These are phyloP conservation scores for Monopis laevigella DNA, from an alignment of 2,888 invertebrate species.

Conservation along the genomic window DNA sequence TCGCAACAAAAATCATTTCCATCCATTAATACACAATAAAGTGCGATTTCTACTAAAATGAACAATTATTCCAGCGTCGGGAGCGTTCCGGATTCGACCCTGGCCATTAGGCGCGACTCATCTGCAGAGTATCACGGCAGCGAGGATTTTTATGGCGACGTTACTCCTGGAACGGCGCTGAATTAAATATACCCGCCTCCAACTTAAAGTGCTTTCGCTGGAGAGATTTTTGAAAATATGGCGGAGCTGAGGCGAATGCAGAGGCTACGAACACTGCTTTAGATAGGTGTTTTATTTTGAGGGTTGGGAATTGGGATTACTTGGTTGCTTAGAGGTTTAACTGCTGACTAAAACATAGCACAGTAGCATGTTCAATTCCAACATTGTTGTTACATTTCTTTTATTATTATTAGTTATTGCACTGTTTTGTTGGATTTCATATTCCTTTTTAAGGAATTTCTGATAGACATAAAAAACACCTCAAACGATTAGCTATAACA, in stretches of 20 bases:
- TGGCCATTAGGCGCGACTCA: constrained; percentile 38
- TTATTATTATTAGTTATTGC: no score
- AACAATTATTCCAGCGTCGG: constrained; percentile 39
- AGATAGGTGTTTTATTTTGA: neutral
- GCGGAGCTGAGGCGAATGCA: constrained; percentile 1
- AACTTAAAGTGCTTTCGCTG: constrained; percentile 52
- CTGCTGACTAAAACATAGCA: no score
- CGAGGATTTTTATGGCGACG: constrained; percentile 54
- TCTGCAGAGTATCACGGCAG: constrained; percentile 60
- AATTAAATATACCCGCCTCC: constrained; percentile 60
- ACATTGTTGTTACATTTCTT: no score
- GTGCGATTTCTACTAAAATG: constrained; percentile 61
- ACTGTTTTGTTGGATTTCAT: no score
- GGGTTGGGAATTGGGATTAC: neutral
- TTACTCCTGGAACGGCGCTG: constrained; percentile 22
- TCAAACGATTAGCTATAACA: no score
- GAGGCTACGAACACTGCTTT: constrained; percentile 1
- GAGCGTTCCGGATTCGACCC: constrained; percentile 38
- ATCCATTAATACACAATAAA: constrained; percentile 52
- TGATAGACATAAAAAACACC: no score
- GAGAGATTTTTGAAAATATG: constrained; percentile 43
- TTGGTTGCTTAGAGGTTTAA: no score
- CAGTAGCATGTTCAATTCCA: no score
- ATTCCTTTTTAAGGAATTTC: no score
- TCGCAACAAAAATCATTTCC: constrained; percentile 42